Conservation (phyloP, 2,113 vertebrate species). For the Mionectes macconnelli region DNA sequence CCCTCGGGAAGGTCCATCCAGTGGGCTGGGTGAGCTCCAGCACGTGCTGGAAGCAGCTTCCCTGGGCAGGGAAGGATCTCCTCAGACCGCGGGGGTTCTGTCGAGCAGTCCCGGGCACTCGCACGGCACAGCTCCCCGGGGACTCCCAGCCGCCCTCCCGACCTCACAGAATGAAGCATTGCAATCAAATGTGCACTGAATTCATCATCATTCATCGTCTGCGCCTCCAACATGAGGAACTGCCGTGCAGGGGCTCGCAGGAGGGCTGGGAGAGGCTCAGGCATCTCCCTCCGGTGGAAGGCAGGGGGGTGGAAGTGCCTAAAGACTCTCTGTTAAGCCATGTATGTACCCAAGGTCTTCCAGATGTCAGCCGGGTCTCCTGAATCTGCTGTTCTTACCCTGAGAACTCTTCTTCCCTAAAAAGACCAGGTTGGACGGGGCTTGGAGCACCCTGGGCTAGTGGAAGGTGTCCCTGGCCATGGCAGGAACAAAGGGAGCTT, state of each 20-base stretch:
- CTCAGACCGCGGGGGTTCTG: not conserved
- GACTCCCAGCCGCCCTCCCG: not conserved
- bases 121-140: not conserved
- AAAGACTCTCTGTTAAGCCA: not conserved
- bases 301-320: not conserved
- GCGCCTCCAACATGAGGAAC: conserved; percentile 12
- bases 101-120: not conserved
- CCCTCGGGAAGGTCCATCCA: conserved; percentile 48
- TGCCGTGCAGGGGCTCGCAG: not conserved
- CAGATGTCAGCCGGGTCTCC: not conserved
- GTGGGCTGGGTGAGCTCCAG: conserved; percentile 59
- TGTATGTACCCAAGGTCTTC: not conserved
- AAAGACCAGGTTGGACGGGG: not conserved
- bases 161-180: not conserved
- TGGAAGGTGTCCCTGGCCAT: not conserved
- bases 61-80: not conserved
- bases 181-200: conserved; percentile 34
- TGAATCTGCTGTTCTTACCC: not conserved
- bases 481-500: not conserved
- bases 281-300: not conserved
- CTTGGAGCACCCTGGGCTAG: not conserved
- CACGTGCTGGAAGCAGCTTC: conserved; percentile 48
- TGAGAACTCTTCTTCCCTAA: not conserved
- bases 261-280: not conserved
- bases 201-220: conserved; percentile 48